Evolutionary conservation across 1,140 invertebrate species (phyloP), one percentile per base, ranked within the genome.

Genomic region (Dufourea novaeangliae): DNA sequence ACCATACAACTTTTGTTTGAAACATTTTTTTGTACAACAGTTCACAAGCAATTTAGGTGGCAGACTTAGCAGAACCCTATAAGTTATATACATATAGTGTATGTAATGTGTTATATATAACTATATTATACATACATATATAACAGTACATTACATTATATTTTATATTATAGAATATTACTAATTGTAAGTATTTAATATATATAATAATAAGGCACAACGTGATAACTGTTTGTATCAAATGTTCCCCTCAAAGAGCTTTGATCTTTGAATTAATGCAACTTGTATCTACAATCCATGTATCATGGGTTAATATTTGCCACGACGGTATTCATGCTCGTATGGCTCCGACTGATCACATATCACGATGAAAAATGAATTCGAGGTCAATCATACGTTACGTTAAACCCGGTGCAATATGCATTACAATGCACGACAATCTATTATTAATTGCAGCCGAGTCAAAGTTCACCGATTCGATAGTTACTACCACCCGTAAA

Each of bases 311-410:
- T 74, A 67, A 56, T 56, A 74, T 73, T 73, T 64, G 34, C 41
- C 22, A 34, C 52, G 32, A 54, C 46, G 62, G 37, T 56, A 73
- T 44, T 34, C 2, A 46, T 20, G 22, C 10, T 25, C 27, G 44
- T 25, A 34, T 10, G n/a, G 54, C 25, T 29, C 7, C 14, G 14
- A 20, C 1, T 50, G 61, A 39, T 73, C 71, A 20, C 61, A 17
- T 41, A 50, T 73, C 71, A 54, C 44, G 27, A 25, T 41, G 61
- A 74, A 66, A 74, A 74, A 74, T 74, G 62, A 66, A 66, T 66
- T 72, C 34, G 34, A 34, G 62, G 72, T 57, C 46, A 62, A 74
- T 74, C 72, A 57, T 67, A 66, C 27, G 62, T 67, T 54, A 52
- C 34, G 39, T 29, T 64, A 22, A 39, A 56, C 37, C 25, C 34